phyloP scores from a whole-genome alignment of 2,797 vertebrate genomes.

The Ptychobarbus kaznakovi region DNA sequence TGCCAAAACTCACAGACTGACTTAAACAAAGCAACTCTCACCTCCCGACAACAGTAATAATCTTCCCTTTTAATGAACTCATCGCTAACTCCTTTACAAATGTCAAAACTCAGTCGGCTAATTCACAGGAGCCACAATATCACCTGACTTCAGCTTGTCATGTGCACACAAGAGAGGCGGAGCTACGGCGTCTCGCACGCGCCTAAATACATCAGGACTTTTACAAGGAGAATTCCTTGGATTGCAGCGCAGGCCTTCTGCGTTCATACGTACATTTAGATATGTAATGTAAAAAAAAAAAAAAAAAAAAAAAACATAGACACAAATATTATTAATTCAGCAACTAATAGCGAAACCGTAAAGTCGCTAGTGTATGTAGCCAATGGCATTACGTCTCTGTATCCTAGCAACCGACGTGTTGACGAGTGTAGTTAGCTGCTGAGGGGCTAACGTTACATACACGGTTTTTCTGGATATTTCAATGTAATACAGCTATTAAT shows the following conservation, averaged over 20 bases:
- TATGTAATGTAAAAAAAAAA: not conserved
- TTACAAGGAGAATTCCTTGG: not conserved
- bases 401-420: conserved; percentile 44
- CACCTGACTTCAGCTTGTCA: conserved; percentile 18
- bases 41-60: conserved; percentile 80
- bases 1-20: not conserved
- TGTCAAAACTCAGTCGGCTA: not conserved
- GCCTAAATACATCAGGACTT: conserved; percentile 7
- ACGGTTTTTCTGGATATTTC: not conserved
- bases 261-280: not conserved
- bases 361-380: not conserved
- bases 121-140: not conserved
- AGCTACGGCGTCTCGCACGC: conserved; percentile 30
- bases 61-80: conserved; percentile 66
- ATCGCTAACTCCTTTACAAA: conserved; percentile 50
- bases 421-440: not conserved
- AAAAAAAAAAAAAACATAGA: not conserved
- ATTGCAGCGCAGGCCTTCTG: not conserved
- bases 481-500: not conserved
- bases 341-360: not conserved
- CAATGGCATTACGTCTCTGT: not conserved
- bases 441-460: not conserved
- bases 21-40: conserved; percentile 60
- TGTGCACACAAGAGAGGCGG: conserved; percentile 7
- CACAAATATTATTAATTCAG: not conserved